phyloP scores from a whole-genome alignment of 2,797 vertebrate genomes.

The Lepilemur septentrionalis region DNA sequence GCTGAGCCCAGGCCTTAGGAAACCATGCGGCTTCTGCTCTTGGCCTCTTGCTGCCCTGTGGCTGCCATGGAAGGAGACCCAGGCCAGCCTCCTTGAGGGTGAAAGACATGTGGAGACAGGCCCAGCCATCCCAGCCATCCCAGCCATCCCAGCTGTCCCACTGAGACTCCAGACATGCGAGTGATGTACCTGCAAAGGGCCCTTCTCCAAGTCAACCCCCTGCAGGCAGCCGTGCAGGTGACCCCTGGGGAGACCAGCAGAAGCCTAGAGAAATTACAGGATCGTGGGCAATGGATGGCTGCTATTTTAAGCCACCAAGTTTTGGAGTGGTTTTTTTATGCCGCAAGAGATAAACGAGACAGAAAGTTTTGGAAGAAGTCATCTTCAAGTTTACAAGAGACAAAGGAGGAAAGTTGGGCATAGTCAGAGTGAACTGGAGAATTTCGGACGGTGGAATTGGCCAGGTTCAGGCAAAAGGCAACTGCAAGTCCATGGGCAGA shows the following conservation, averaged over 20 bases:
- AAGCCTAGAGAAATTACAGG: neutral
- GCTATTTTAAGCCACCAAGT: conserved; percentile 26
- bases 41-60: neutral
- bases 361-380: neutral
- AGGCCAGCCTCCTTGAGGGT: neutral
- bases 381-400: neutral
- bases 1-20: neutral
- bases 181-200: neutral
- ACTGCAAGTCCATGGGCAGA: rapidly evolving
- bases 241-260: neutral
- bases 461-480: neutral
- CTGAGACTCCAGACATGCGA: neutral
- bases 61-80: neutral
- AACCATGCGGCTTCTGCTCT: neutral
- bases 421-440: neutral
- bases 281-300: neutral
- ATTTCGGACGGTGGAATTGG: neutral
- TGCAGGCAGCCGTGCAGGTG: neutral
- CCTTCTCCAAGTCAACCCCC: neutral
- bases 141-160: neutral
- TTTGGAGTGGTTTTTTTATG: neutral
- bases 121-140: neutral
- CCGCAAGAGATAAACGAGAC: neutral
- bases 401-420: neutral
- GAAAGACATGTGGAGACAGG: neutral